Base-by-base conservation (phyloP, 2,797 vertebrate genomes). In the Remorina albescens region DNA sequence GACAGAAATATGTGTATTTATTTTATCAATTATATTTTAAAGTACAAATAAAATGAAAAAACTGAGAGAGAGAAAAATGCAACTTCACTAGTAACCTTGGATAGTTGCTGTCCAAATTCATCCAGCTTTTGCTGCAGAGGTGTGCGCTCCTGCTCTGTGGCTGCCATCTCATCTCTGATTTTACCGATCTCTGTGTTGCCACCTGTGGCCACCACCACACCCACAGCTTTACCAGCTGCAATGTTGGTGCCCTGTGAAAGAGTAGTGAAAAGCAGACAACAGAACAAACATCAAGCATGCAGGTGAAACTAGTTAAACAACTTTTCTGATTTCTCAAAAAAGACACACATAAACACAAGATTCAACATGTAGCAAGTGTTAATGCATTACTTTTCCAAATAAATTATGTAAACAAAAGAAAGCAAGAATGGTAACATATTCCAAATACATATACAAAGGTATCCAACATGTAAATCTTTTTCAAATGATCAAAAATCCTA, bases 121-220 rank as follows among this genome's bases (percentile, higher is more conserved):
- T 99, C 98, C 77, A 99, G 93, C 67, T 99, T 99, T 91, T 99
- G 97, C 80, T 99, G 98, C 62, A 99, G 95, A 0, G 98, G 98
- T 0, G 98, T 99, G 81, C 97, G 95, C 90, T 99, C 98, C 82
- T 99, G 98, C 59, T 99, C 98, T 0, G 98, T 99, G 0, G 97
- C 90, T 1, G 96, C 98, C 98, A 99, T 99, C 88, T 99, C 97
- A 76, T 99, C 97, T 0, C 98, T 95, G 78, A 99, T 99, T 88
- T 99, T 99, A 55, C 98, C 98, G 0, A 99, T 99, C 86, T 99
- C 98, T 0, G 98, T 99, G 92, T 96, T 96, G 0, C 97, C 96
- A 0, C 93, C 98, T 0, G 97, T 98, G 11, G 97, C 97, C 36
- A 99, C 95, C 0, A 98, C 97, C n/a, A 99, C 97, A 6, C 98